Evolutionary conservation across 1,140 invertebrate genomes (phyloP).

Genomic region (Nasonia giraulti): DNA sequence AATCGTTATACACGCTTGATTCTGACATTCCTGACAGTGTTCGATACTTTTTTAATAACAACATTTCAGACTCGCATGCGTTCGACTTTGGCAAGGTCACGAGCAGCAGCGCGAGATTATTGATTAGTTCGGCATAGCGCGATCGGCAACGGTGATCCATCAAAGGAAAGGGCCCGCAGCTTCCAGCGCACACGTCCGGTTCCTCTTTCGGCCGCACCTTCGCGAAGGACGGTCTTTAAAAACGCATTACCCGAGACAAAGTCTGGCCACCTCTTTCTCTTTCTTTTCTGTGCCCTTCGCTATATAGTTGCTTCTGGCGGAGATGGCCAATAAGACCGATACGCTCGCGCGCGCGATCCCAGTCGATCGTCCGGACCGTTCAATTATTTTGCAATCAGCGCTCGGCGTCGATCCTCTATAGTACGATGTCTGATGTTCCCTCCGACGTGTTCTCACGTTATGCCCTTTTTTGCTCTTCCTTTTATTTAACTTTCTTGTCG

Average conservation of each 20-base stretch:
- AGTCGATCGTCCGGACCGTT: constrained; percentile 64
- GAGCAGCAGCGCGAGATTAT: constrained; percentile 59
- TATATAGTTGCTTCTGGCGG: constrained; percentile 23
- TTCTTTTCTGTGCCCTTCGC: constrained; percentile 16
- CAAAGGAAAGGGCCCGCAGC: constrained; percentile 56
- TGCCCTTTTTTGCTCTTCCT: neutral
- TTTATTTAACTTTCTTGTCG: neutral
- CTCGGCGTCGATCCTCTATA: constrained; percentile 7
- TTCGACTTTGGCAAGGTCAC: neutral
- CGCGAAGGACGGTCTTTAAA: constrained; percentile 68
- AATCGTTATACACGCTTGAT: neutral
- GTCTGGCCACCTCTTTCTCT: constrained; percentile 23
- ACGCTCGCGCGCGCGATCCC: constrained; percentile 59
- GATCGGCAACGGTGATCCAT: constrained; percentile 65
- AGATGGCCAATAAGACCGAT: constrained; percentile 65
- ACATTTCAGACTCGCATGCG: neutral
- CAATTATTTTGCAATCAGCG: constrained; percentile 71
- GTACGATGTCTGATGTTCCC: neutral
- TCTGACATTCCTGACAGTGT: neutral
- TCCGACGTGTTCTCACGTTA: neutral
- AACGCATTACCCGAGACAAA: constrained; percentile 66
- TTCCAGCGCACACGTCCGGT: constrained; percentile 25
- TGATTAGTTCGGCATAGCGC: constrained; percentile 69
- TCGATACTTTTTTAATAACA: constrained; percentile 32
- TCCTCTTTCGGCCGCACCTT: constrained; percentile 35